Percentiles rank a stretch among this genome's conserved stretches.
Evolutionary conservation across 2,888 invertebrate genomes (phyloP).

Genomic region (Thereva unica): DNA sequence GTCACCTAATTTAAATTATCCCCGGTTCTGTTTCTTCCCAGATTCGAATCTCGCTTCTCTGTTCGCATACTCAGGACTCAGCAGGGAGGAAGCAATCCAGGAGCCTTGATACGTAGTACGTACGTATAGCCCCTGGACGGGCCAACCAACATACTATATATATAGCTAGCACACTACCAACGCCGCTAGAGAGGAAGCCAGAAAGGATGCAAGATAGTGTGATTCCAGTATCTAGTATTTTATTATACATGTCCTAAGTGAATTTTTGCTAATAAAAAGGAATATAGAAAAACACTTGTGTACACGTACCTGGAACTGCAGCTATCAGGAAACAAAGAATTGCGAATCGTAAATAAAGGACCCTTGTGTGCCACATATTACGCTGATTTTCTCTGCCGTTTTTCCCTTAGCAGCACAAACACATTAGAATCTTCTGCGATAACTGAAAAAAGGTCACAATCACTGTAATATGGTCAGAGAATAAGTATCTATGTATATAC

Average conservation of each 20-base stretch:
- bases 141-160: too few relatives aligned
- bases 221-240: too few relatives aligned
- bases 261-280: conserved; percentile 2
- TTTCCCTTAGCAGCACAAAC: conserved; percentile 25
- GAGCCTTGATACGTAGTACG: too few relatives aligned
- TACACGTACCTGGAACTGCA: conserved; percentile 41
- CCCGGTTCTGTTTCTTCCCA: conserved; percentile 11
- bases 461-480: too few relatives aligned
- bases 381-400: conserved; percentile 28
- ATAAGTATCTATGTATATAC: too few relatives aligned
- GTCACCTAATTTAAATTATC: conserved; percentile 36
- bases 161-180: too few relatives aligned
- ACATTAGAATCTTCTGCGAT: conserved; percentile 13
- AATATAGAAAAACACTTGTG: conserved; percentile 12
- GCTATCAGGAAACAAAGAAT: conserved; percentile 44
- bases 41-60: conserved; percentile 11
- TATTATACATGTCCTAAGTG: too few relatives aligned
- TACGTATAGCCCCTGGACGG: too few relatives aligned
- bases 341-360: conserved; percentile 44
- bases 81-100: background rate
- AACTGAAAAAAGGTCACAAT: too few relatives aligned
- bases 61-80: background rate
- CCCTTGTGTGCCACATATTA: conserved; percentile 44
- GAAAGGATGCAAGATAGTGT: too few relatives aligned
- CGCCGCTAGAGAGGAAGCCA: too few relatives aligned